Percentiles rank a stretch among this genome's conserved stretches.
Evolutionary conservation across 2,113 vertebrate genomes (phyloP).

Genomic region (Pluvialis apricaria): DNA sequence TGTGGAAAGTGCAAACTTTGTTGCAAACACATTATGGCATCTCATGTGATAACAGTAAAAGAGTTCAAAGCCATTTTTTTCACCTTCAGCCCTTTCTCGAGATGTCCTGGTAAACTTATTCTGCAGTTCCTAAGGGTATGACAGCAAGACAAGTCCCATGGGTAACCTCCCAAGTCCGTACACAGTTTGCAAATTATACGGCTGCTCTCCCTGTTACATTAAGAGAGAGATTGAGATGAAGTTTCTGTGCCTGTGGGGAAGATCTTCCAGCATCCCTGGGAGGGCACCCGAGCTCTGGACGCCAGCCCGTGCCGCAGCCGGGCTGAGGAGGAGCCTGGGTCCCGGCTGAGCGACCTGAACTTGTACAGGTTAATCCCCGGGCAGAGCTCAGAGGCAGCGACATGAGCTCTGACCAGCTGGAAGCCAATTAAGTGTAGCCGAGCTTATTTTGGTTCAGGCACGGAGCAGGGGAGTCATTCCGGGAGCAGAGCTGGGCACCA

Average conservation of each 20-base stretch:
- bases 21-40: not conserved
- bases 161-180: not conserved
- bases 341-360: not conserved
- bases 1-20: not conserved
- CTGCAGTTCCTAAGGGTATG: not conserved
- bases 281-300: not conserved
- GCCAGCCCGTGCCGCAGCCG: not conserved
- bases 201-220: not conserved
- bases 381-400: not conserved
- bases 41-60: not conserved
- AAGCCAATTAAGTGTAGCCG: slow-evolving; percentile 40
- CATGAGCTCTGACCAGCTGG: not conserved
- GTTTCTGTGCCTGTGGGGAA: not conserved
- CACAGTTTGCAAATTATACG: not conserved
- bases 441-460: not conserved
- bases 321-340: not conserved
- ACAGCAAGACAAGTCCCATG: not conserved
- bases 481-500: not conserved
- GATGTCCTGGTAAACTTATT: not conserved
- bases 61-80: not conserved
- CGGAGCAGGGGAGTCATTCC: not conserved
- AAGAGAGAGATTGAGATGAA: not conserved
- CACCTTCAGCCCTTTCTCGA: not conserved
- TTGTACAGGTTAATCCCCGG: not conserved
- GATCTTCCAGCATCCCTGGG: not conserved